phyloP scores from a whole-genome alignment of 2,113 vertebrate species.

The Ailuropoda melanoleuca region DNA sequence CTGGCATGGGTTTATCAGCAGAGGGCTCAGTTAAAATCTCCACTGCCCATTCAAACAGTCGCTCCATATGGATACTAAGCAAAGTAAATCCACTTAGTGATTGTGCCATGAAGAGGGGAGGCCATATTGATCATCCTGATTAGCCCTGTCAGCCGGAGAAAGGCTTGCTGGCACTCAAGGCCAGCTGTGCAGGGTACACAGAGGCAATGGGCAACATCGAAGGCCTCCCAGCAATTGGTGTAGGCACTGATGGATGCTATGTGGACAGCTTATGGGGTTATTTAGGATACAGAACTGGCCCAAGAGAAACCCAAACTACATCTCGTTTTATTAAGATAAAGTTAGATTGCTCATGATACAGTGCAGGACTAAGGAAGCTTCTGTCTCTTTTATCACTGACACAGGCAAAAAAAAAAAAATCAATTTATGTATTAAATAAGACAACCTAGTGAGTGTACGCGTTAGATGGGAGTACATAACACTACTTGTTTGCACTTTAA shows the following conservation, averaged over 20 bases:
- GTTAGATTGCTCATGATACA: constrained; percentile 26
- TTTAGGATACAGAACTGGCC: constrained; percentile 45
- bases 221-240: neutral
- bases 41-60: neutral
- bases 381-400: constrained; percentile 19
- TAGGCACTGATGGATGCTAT: constrained; percentile 65
- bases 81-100: constrained; percentile 72
- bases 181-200: constrained; percentile 12
- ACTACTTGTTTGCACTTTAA: neutral
- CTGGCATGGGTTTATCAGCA: constrained; percentile 11
- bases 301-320: constrained; percentile 53
- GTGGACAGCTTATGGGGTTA: constrained; percentile 27
- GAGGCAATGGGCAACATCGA: constrained; percentile 41
- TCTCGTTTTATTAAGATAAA: constrained; percentile 67
- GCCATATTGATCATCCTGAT: constrained; percentile 43
- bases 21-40: constrained; percentile 6
- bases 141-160: constrained; percentile 29
- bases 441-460: neutral
- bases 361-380: constrained; percentile 47
- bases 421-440: constrained; percentile 35
- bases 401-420: neutral
- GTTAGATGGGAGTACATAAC: neutral
- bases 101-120: neutral
- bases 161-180: constrained; percentile 39
- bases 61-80: constrained; percentile 55